Conservation (phyloP, 2,888 invertebrate genomes). For the Eutolmus rufibarbis region DNA sequence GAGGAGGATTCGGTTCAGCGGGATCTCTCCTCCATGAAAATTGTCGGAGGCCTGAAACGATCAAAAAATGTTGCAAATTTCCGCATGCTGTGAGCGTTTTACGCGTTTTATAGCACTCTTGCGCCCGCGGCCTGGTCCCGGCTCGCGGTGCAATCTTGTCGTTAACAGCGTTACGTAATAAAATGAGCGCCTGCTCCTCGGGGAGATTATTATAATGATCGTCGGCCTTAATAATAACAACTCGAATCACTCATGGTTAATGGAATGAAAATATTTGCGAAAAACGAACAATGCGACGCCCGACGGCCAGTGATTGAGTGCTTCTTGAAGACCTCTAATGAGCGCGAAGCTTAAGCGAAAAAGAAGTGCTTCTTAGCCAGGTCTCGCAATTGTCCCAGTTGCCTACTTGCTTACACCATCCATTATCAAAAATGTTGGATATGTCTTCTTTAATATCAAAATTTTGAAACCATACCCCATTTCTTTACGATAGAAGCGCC, state of each 20-base stretch:
- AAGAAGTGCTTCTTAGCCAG: background rate
- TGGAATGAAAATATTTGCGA: constrained; percentile 17
- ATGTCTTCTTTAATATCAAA: background rate
- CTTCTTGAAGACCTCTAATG: constrained; percentile 7
- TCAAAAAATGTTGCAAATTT: constrained; percentile 1
- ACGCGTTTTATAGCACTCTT: constrained; percentile 20
- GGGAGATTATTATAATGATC: constrained; percentile 31
- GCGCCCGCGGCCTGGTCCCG: background rate
- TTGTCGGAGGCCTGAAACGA: constrained; percentile 26
- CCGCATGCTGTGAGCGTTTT: constrained; percentile 36
- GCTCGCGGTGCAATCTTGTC: constrained; percentile 3
- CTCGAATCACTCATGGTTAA: constrained; percentile 32
- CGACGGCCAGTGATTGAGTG: background rate
- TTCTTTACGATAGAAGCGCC: too few species aligned
- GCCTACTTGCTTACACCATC: background rate
- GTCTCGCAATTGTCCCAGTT: background rate
- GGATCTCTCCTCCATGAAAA: constrained; percentile 9
- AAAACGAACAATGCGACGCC: background rate
- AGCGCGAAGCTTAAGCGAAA: background rate
- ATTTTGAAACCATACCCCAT: too few species aligned
- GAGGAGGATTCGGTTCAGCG: constrained; percentile 16
- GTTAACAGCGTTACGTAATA: constrained; percentile 33
- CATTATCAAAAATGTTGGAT: background rate
- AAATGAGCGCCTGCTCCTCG: constrained; percentile 22
- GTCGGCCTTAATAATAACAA: constrained; percentile 25